Percentiles rank a stretch among this genome's conserved stretches.
Evolutionary conservation across 1,140 invertebrate species (phyloP).

Genomic region (Diorhabda elongata): DNA sequence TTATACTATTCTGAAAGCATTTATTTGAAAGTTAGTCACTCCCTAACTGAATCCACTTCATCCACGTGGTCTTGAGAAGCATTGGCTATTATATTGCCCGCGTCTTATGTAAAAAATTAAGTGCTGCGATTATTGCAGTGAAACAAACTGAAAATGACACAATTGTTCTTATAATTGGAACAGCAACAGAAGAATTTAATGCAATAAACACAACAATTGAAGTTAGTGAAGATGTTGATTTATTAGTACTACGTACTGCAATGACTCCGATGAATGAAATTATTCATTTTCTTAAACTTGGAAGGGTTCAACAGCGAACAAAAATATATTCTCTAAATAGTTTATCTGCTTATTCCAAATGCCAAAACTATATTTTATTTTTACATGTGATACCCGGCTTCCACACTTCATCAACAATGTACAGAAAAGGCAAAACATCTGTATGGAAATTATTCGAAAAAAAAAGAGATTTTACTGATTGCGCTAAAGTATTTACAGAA

Average conservation of each 20-base stretch:
- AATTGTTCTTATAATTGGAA: too few relatives aligned
- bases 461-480: conserved; percentile 22
- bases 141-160: too few relatives aligned
- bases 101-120: too few relatives aligned
- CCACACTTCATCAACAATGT: conserved; percentile 39
- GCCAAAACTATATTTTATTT: conserved; percentile 24
- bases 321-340: conserved; percentile 19
- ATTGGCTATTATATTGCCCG: too few relatives aligned
- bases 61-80: not conserved
- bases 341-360: conserved; percentile 23
- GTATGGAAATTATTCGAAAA: conserved; percentile 41
- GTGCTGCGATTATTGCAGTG: too few relatives aligned
- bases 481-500: not conserved
- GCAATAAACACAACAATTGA: too few relatives aligned
- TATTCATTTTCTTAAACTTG: conserved; percentile 13
- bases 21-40: not conserved
- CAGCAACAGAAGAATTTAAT: too few relatives aligned
- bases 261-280: too few relatives aligned
- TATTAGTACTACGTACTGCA: too few relatives aligned
- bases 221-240: too few relatives aligned
- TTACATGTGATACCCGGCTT: conserved; percentile 24
- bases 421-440: conserved; percentile 36
- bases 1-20: not conserved
- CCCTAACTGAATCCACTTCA: not conserved
- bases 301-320: conserved; percentile 22